Conservation (phyloP, 2,113 vertebrate species). For the Scytalopus superciliaris region DNA sequence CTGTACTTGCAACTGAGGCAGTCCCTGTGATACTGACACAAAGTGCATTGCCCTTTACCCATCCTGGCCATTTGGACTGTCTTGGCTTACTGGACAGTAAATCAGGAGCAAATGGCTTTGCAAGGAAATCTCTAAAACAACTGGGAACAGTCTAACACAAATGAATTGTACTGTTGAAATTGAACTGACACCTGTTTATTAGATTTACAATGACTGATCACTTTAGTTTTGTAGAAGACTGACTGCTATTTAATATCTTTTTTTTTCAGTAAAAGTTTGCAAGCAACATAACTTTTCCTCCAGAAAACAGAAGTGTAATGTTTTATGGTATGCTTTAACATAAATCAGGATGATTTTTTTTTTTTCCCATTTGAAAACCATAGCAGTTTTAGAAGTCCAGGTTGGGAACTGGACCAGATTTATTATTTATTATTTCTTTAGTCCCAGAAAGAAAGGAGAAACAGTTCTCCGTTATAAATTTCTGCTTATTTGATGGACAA, state of each 20-base stretch:
- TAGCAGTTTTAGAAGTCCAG: not conserved
- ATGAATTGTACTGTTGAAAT: not conserved
- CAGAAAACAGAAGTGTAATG: not conserved
- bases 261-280: not conserved
- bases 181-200: not conserved
- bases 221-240: not conserved
- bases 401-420: not conserved
- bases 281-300: not conserved
- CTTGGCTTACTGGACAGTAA: not conserved
- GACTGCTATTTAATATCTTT: not conserved
- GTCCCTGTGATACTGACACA: not conserved
- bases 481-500: not conserved
- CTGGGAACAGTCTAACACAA: not conserved
- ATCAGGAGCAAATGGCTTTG: not conserved
- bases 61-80: not conserved
- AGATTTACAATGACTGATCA: not conserved
- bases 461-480: not conserved
- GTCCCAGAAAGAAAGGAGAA: not conserved
- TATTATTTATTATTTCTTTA: not conserved
- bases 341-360: not conserved
- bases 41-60: not conserved
- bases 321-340: not conserved
- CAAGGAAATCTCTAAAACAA: not conserved
- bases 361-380: not conserved
- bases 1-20: not conserved